Base-by-base conservation (phyloP, 2,113 vertebrate genomes). In the Halichoeres trimaculatus region DNA sequence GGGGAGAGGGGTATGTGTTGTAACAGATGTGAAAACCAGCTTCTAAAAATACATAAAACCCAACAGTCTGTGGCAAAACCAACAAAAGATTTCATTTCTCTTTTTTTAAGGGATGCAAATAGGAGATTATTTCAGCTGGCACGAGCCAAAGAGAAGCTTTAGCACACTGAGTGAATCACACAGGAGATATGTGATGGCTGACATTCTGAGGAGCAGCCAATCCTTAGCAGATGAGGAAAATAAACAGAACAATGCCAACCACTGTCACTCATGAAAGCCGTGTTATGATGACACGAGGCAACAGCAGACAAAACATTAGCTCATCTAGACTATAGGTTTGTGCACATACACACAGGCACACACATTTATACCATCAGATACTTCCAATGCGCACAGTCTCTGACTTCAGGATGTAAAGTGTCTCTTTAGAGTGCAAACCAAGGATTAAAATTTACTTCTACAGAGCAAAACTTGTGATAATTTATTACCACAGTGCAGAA, bases 71-170 rank as follows among this genome's bases (percentile, higher is more conserved):
- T 63, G 59, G 23, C 45, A 70, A 63, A 66, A 60, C 55, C 19
- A 65, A 56, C 53, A 14, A 20, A 50, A 60, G 40, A 45, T 82
- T 73, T 88, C 57, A 74, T 65, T 85, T 92, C 62, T 48, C 47
- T 53, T 63, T 76, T n/a, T 76, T 24, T 19, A 26, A 26, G 10
- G 10, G 50, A 72, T 52, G 26, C 61, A 74, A 53, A 30, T 53
- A 12, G 36, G 40, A 56, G 30, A 22, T 26, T 23, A 4, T 22
- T 67, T 58, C 52, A 81, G 10, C n/a, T 65, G 36, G 57, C 73
- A 30, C 34, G 22, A 63, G 43, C 26, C 22, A 74, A 12, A 26
- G 55, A 70, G 17, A 55, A 69, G 47, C 40, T 14, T 50, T 20
- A 17, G 40, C 45, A 72, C 35, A 71, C 9, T 2, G 24, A 54